Evolutionary conservation across 2,113 vertebrate species (phyloP).

Genomic region (Antigone vipio): DNA sequence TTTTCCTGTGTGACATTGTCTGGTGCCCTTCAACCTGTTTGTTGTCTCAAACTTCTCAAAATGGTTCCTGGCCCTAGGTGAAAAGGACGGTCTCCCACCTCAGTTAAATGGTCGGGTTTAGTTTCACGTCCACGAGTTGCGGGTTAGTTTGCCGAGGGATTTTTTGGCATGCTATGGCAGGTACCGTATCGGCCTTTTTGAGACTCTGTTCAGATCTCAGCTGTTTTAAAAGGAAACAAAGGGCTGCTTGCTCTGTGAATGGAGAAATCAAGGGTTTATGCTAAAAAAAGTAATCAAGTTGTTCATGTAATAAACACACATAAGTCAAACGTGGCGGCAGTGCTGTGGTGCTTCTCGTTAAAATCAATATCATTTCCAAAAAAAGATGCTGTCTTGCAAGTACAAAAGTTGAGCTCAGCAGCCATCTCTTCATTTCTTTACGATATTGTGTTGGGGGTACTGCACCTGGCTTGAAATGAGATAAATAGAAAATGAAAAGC

Average conservation of each 20-base stretch:
- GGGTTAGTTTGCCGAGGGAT: accelerated
- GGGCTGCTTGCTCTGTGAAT: not conserved
- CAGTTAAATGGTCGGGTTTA: not conserved
- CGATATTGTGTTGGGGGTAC: not conserved
- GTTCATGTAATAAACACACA: not conserved
- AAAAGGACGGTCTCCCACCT: not conserved
- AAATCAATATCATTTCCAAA: conserved; percentile 18
- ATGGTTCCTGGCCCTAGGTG: not conserved
- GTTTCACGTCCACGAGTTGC: accelerated
- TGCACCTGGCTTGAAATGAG: not conserved
- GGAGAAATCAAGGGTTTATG: not conserved
- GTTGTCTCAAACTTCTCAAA: not conserved
- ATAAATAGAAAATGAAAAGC: not conserved
- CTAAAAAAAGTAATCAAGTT: not conserved
- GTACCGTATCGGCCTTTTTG: not conserved
- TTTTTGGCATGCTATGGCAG: not conserved
- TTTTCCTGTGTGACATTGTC: not conserved
- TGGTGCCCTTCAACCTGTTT: not conserved
- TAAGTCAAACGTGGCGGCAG: not conserved
- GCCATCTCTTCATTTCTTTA: conserved; percentile 9
- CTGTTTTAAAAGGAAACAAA: not conserved
- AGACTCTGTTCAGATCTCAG: not conserved
- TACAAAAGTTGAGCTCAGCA: conserved; percentile 11
- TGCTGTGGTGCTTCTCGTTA: not conserved
- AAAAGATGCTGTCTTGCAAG: conserved; percentile 54